Evolutionary conservation across 2,797 vertebrate species (phyloP), one percentile per base, ranked within the genome.

Genomic region (Sorex maritimensis): DNA sequence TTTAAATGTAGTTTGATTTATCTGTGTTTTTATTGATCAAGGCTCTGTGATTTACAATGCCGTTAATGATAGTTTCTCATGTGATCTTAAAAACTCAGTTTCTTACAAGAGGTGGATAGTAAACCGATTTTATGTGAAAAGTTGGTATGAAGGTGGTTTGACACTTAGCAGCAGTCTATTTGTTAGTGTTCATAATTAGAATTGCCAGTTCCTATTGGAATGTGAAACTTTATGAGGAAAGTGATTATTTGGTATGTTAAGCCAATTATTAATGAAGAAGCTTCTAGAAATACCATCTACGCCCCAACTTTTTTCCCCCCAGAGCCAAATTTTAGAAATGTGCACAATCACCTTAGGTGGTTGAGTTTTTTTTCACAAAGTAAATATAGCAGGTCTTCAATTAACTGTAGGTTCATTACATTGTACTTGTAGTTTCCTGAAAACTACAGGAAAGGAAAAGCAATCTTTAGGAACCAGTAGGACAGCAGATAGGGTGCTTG

Each of bases 181-280:
- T 74, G 55, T 46, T 26, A 46, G 65, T 34, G 86, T 58, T 19
- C 72, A 92, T 23, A 46, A 68, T 71, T 81, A 67, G 81, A 81
- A 91, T 88, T 85, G 77, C 34, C 63, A 6, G 0, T 88, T 87
- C 30, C 44, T 95, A 86, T 81, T 65, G 74, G 78, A 92, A 95
- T 55, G 55, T 72, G 65, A 86, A 13, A 2, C 38, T 83, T 92
- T 86, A 72, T 77, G 83, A 93, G 13, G 44, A 72, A 92, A 84
- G 41, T 79, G 80, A 81, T 91, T 74, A 84, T 83, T 79, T 63
- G 69, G 30, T 41, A 67, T 65, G 19, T n/a, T 81, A 77, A 91
- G 38, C 26, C 81, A 78, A 90, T 81, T 89, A 44, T 90, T 90
- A 92, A 93, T 88, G 58, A 83, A 30, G 83, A 82, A n/a, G 24